Conservation (phyloP, 1,140 invertebrate genomes). For the Maniola jurtina region DNA sequence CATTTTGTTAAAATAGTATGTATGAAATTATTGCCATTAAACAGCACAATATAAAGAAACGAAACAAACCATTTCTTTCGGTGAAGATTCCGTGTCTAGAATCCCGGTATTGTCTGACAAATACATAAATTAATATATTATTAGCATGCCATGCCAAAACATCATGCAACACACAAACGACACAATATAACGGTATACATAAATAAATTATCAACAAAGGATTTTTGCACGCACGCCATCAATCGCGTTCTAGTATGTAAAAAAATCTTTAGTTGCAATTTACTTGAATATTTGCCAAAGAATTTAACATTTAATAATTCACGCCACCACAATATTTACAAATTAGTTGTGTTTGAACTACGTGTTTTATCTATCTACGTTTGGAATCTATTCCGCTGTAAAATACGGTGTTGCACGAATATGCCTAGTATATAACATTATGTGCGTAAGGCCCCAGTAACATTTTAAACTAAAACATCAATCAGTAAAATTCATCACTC, state of each 20-base stretch:
- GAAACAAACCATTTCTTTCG: constrained; percentile 72
- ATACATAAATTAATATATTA: constrained; percentile 70
- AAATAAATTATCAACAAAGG: background rate
- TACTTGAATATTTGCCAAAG: constrained; percentile 8
- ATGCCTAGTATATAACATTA: constrained; percentile 33
- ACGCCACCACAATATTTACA: constrained; percentile 37
- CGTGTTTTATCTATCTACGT: constrained; percentile 30
- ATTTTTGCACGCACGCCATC: background rate
- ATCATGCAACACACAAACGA: constrained; percentile 62
- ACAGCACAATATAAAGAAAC: constrained; percentile 43
- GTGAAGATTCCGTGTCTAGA: constrained; percentile 67
- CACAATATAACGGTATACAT: constrained; percentile 21
- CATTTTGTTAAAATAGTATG: background rate
- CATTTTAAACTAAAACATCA: constrained; percentile 14
- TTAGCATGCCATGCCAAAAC: constrained; percentile 74
- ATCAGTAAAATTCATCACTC: constrained; percentile 24
- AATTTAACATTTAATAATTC: constrained; percentile 16
- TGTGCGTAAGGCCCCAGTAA: constrained; percentile 32
- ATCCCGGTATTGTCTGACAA: constrained; percentile 77
- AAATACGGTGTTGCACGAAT: constrained; percentile 34
- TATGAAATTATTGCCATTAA: constrained; percentile 27
- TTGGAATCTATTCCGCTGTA: constrained; percentile 25
- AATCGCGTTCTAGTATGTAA: background rate
- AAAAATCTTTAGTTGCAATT: background rate
- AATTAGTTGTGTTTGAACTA: constrained; percentile 39